These are phyloP conservation scores for Jordanella pulchra DNA, from an alignment of 2,797 vertebrate genomes.

Conservation along the genomic window DNA sequence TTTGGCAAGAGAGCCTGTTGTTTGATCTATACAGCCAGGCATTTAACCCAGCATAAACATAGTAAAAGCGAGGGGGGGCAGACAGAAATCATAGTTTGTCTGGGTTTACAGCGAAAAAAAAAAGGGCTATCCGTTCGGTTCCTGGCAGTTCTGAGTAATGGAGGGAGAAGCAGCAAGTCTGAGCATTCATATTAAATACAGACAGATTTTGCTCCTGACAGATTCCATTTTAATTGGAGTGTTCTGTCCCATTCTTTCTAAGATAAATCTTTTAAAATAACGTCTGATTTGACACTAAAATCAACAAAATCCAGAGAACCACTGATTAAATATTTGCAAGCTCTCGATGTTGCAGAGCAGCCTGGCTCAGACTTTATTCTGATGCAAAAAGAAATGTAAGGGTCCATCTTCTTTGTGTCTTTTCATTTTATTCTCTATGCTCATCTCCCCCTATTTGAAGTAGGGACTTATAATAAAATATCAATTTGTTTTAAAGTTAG, in stretches of 20 bases:
- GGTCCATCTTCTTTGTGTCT: neutral
- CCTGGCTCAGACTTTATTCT: conserved; percentile 14
- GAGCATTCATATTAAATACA: conserved; percentile 53
- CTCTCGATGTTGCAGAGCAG: conserved; percentile 4
- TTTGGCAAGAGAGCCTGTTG: conserved; percentile 18
- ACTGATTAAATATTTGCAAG: conserved; percentile 44
- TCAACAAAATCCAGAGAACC: conserved; percentile 59
- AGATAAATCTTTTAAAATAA: conserved; percentile 65
- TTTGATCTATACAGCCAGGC: conserved; percentile 36
- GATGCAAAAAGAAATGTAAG: neutral
- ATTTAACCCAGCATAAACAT: conserved; percentile 24
- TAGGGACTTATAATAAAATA: neutral
- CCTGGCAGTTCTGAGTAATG: conserved; percentile 38
- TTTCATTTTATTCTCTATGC: neutral
- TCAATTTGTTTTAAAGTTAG: neutral
- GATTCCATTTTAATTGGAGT: conserved; percentile 71
- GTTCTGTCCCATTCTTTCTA: conserved; percentile 41
- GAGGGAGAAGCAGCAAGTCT: conserved; percentile 23
- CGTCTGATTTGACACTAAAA: conserved; percentile 58
- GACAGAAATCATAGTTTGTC: conserved; percentile 54
- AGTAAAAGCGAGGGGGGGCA: conserved; percentile 44
- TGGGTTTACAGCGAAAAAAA: conserved; percentile 43
- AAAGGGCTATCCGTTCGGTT: conserved; percentile 56
- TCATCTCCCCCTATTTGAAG: neutral
- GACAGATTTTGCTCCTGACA: conserved; percentile 53